Conservation (phyloP, 2,113 vertebrate species). For the Deroptyus accipitrinus region DNA sequence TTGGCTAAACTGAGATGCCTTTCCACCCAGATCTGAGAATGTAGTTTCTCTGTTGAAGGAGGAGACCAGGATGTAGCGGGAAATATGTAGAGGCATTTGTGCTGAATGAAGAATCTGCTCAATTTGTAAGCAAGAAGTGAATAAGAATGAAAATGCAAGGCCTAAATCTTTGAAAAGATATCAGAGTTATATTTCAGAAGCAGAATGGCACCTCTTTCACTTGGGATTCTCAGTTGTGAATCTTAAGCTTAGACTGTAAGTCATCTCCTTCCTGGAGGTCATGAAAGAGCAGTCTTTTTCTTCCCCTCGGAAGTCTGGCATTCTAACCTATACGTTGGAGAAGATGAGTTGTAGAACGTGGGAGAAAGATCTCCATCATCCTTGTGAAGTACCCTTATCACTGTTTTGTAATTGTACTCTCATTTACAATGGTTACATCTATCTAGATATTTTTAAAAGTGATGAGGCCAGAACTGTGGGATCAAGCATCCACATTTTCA, state of each 20-base stretch:
- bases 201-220: neutral
- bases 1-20: neutral
- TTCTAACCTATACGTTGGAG: neutral
- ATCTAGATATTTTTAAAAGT: neutral
- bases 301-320: neutral
- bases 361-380: neutral
- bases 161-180: neutral
- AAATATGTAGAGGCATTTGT: neutral
- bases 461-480: neutral
- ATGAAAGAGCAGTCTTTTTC: neutral
- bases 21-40: neutral
- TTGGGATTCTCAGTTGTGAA: neutral
- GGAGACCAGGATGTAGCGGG: neutral
- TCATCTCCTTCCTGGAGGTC: neutral
- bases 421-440: neutral
- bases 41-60: neutral
- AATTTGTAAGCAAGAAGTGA: neutral
- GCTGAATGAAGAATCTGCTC: neutral
- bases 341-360: neutral
- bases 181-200: neutral
- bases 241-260: rapidly evolving
- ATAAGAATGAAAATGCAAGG: neutral
- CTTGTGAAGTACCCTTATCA: neutral
- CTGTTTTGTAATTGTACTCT: neutral
- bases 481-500: neutral